Conservation (phyloP, 2,113 vertebrate species). For the Saguinus imperator region DNA sequence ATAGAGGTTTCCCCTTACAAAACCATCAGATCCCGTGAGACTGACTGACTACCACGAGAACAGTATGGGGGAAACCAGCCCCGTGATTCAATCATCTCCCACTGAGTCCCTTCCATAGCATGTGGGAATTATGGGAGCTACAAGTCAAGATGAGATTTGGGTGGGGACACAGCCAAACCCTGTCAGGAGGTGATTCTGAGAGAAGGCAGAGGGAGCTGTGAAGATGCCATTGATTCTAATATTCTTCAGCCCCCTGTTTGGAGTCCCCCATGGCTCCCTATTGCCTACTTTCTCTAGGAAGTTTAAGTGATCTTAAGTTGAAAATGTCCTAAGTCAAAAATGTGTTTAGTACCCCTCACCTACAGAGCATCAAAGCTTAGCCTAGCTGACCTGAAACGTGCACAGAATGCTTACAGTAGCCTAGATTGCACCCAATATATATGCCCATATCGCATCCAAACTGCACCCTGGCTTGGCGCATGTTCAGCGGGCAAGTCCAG, state of each 20-base stretch:
- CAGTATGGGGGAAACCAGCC: too few species aligned
- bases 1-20: too few species aligned
- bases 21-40: too few species aligned
- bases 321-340: not conserved
- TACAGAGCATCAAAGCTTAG: not conserved
- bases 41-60: too few species aligned
- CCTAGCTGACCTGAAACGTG: not conserved
- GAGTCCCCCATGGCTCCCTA: not conserved
- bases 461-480: not conserved
- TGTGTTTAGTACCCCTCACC: not conserved
- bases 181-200: not conserved
- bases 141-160: too few species aligned
- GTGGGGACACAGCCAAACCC: too few species aligned
- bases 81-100: too few species aligned
- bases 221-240: accelerated
- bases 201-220: not conserved
- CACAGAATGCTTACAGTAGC: not conserved
- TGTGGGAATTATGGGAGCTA: too few species aligned
- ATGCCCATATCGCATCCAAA: not conserved
- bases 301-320: not conserved
- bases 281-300: not conserved
- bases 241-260: too few species aligned
- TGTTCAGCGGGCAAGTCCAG: not conserved
- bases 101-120: too few species aligned
- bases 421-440: not conserved